Conservation (phyloP, 2,113 vertebrate genomes). For the Hucho hucho region DNA sequence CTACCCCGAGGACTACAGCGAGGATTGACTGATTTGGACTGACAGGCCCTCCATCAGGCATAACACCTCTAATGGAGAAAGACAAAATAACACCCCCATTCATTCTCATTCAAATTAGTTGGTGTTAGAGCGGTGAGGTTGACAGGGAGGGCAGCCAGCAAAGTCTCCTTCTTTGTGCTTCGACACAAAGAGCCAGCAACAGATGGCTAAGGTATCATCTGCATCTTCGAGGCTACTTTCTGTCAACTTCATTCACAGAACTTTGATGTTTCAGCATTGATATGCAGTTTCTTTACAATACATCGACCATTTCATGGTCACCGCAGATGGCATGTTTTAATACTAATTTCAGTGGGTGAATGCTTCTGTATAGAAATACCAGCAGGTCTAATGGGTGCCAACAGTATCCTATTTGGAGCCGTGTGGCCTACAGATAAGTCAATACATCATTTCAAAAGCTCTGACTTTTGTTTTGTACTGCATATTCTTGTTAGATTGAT, state of each 20-base stretch:
- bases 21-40: neutral
- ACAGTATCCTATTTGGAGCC: neutral
- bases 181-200: conserved; percentile 40
- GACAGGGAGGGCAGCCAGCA: conserved; percentile 6
- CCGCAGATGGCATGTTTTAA: conserved; percentile 30
- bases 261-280: neutral
- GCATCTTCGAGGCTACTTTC: conserved; percentile 6
- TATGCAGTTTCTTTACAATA: conserved; percentile 9
- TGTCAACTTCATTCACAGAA: neutral
- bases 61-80: conserved; percentile 15
- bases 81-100: neutral
- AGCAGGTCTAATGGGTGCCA: neutral
- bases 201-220: conserved; percentile 39
- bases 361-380: neutral
- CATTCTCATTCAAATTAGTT: conserved; percentile 35
- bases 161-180: conserved; percentile 32
- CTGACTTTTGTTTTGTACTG: conserved; percentile 1
- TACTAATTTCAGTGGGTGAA: neutral
- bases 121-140: neutral
- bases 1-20: neutral
- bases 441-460: neutral
- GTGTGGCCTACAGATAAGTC: neutral
- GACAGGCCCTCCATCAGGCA: neutral
- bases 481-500: neutral
- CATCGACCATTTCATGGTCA: neutral